Base-by-base conservation (phyloP, 2,113 vertebrate species). In the Falcunculus frontatus region DNA sequence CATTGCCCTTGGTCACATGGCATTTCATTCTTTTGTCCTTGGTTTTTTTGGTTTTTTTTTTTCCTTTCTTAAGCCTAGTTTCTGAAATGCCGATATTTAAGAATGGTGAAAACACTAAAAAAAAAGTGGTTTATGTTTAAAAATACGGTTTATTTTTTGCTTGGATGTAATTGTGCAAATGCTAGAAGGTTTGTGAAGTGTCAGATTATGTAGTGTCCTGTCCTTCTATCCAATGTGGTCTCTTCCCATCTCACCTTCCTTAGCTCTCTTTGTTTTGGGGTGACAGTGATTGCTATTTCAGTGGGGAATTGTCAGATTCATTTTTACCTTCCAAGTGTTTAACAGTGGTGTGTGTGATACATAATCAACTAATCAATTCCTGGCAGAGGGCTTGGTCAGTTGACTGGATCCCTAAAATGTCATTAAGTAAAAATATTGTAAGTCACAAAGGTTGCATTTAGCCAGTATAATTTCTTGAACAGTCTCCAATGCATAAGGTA, bases 11-110 rank as follows among this genome's bases (percentile, higher is more conserved):
- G 76, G 57, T 56, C 64, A 80, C 16, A 46, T 7, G 8, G 3
- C 42, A 22, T 52, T 92, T 92, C 44, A 29, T 90, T 84, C 53
- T 91, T 87, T 68, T 84, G 17, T 73, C 37, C 26, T 89, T 80
- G 10, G 2, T 47, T 10, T 30, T 13, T 13, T 9, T 10, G 16
- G 29, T 2, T 25, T 39, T 39, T 52, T 19, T 14, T 20, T 16
- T 13, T 16, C 0, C 2, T 9, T 49, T 72, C 57, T 30, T 3
- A 0, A 33, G 4, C 11, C 25, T 30, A 10, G 1, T 23, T 41
- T 64, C 32, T 63, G 5, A 86, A 79, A 59, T 53, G 10, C 23
- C 76, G 33, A 41, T 33, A 20, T 22, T 44, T 42, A 39, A 67
- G 55, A 70, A 60, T 50, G 18, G 4, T 27, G 27, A 72, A 92